Evolutionary conservation across 2,888 invertebrate species (phyloP).

Genomic region (Drosophila anomalipes): DNA sequence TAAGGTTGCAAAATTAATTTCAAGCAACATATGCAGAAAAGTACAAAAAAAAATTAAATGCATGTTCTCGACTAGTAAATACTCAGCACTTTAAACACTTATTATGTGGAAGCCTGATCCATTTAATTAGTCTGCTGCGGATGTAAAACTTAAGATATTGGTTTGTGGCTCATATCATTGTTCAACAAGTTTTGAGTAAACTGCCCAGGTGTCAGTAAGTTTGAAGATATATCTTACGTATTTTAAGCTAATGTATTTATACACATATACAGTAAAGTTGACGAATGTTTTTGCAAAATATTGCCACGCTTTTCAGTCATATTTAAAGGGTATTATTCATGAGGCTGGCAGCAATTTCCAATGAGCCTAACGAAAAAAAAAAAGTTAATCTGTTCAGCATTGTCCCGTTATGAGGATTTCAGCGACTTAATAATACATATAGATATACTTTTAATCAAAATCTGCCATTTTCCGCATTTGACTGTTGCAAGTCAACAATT

Average conservation of each 20-base stretch:
- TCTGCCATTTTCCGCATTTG: neutral
- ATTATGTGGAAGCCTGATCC: neutral
- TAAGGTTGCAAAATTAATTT: conserved; percentile 68
- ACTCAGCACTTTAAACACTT: neutral
- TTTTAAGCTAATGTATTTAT: no score
- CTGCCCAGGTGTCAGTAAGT: no score
- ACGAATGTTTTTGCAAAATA: no score
- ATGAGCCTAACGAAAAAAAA: neutral
- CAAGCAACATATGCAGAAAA: conserved; percentile 55
- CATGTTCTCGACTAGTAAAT: neutral
- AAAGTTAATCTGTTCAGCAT: conserved; percentile 21
- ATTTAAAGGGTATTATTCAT: conserved; percentile 7
- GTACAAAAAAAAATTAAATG: conserved; percentile 1
- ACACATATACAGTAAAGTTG: no score
- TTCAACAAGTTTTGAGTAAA: neutral
- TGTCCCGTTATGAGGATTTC: conserved; percentile 6
- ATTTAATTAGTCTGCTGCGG: no score
- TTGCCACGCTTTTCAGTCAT: neutral
- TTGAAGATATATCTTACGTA: no score
- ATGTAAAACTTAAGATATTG: neutral
- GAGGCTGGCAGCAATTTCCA: neutral
- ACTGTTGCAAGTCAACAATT: conserved; percentile 1
- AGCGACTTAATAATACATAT: neutral
- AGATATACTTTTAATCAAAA: neutral
- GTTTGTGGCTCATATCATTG: neutral